Conservation (phyloP, 2,888 invertebrate species). For the Drosophila melanosoma region DNA sequence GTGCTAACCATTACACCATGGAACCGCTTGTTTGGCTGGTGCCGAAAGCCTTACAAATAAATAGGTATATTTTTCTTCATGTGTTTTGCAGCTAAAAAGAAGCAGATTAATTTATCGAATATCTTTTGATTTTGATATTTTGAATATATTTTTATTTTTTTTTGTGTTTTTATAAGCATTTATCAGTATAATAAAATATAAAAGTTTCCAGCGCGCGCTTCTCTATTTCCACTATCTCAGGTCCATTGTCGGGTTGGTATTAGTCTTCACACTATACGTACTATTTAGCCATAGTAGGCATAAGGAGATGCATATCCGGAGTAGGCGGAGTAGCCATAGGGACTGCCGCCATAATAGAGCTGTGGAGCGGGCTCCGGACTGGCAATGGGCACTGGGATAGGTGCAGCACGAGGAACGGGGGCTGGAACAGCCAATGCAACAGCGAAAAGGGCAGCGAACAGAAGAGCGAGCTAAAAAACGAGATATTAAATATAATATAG, state of each 20-base stretch:
- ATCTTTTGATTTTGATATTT: slow-evolving; percentile 11
- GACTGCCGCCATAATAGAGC: slow-evolving; percentile 75
- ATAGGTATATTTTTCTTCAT: background rate
- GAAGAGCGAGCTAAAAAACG: slow-evolving; percentile 66
- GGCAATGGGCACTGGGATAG: slow-evolving; percentile 71
- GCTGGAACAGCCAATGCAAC: slow-evolving; percentile 75
- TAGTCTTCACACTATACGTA: slow-evolving; percentile 5
- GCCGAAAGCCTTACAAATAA: background rate
- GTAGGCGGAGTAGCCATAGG: slow-evolving; percentile 78
- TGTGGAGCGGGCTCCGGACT: slow-evolving; percentile 78
- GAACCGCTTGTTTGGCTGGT: slow-evolving; percentile 73
- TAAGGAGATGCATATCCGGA: slow-evolving; percentile 80
- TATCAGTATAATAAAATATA: slow-evolving; percentile 53
- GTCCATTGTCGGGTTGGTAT: slow-evolving; percentile 45
- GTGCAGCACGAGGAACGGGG: slow-evolving; percentile 70
- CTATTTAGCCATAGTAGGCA: slow-evolving; percentile 77
- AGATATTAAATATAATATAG: background rate
- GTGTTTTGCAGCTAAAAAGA: background rate
- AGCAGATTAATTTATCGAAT: background rate
- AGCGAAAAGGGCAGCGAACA: slow-evolving; percentile 80
- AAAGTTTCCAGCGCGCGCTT: slow-evolving; percentile 67
- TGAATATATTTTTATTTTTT: slow-evolving; percentile 40
- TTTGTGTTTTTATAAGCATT: slow-evolving; percentile 51
- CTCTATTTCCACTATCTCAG: slow-evolving; percentile 59
- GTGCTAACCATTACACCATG: slow-evolving; percentile 87